Conservation (phyloP, 2,888 invertebrate species). For the Emmelina monodactyla region DNA sequence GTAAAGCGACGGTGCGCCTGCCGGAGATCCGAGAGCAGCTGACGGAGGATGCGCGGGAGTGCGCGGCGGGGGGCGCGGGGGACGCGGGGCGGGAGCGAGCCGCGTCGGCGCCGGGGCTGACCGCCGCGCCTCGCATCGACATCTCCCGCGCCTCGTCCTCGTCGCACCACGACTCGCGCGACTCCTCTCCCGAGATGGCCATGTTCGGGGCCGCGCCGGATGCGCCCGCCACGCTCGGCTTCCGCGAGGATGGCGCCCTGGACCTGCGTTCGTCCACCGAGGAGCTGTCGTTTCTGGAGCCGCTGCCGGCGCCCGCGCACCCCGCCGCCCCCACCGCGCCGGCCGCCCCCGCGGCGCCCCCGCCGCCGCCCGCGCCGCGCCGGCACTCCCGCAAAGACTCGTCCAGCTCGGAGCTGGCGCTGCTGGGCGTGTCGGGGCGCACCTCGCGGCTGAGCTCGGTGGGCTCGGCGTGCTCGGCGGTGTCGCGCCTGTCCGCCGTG, state of each 20-base stretch:
- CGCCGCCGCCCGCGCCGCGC: slow-evolving; percentile 19
- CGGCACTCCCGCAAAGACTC: slow-evolving; percentile 74
- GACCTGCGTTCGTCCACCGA: slow-evolving; percentile 88
- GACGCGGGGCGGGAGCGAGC: slow-evolving; percentile 37
- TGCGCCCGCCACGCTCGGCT: slow-evolving; percentile 52
- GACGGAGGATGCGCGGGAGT: slow-evolving; percentile 28
- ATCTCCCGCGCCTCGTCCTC: slow-evolving; percentile 89
- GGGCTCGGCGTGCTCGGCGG: slow-evolving; percentile 69
- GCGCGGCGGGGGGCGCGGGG: slow-evolving; percentile 20
- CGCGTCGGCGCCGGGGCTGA: slow-evolving; percentile 51
- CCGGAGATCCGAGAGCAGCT: slow-evolving; percentile 64
- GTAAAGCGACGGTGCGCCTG: slow-evolving; percentile 60
- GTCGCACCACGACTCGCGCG: slow-evolving; percentile 85
- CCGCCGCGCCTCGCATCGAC: slow-evolving; percentile 85
- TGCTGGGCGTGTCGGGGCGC: slow-evolving; percentile 79
- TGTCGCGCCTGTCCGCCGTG: slow-evolving; percentile 44
- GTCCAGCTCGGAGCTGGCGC: slow-evolving; percentile 78
- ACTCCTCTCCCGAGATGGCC: slow-evolving; percentile 86
- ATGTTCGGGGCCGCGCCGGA: slow-evolving; percentile 70
- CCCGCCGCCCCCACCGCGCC: slow-evolving; percentile 6
- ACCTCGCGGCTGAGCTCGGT: slow-evolving; percentile 74
- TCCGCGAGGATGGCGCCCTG: slow-evolving; percentile 81
- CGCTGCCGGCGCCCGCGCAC: slow-evolving; percentile 27
- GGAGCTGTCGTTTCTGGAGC: slow-evolving; percentile 84
- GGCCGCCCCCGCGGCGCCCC: slow-evolving; percentile 10